Conservation (phyloP, 53 echinoderm and acorn worm genomes). For the Pentamera pediparva region DNA sequence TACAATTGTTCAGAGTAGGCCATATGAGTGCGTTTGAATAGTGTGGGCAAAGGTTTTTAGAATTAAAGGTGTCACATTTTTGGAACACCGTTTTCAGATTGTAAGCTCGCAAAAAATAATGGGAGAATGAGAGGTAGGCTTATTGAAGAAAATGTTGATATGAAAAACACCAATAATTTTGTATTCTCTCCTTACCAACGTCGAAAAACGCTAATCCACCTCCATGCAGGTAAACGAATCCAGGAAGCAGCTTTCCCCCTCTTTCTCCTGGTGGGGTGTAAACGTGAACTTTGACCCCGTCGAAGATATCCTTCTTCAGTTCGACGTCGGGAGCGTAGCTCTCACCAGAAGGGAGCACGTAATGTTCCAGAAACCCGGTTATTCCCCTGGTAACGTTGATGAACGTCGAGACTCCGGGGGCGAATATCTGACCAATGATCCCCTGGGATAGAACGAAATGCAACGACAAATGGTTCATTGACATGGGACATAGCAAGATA, state of each 20-base stretch:
- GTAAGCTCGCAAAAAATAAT: too few relatives aligned
- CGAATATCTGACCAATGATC: too few relatives aligned
- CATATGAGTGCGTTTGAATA: too few relatives aligned
- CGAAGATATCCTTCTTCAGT: neutral
- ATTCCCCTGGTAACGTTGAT: neutral
- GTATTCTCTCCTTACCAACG: neutral
- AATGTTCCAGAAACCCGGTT: neutral
- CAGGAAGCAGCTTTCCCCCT: conserved; percentile 4
- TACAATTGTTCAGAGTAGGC: too few relatives aligned
- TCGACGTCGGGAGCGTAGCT: neutral
- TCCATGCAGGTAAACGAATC: conserved; percentile 39
- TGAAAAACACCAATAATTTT: neutral
- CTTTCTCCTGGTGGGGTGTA: conserved; percentile 6
- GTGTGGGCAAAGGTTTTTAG: too few relatives aligned
- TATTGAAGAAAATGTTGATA: neutral
- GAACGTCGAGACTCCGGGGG: neutral
- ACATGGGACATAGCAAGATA: too few relatives aligned
- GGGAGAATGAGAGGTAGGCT: neutral
- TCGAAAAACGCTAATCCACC: conserved; percentile 28
- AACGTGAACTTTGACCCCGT: conserved; percentile 20
- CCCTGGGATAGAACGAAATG: too few relatives aligned
- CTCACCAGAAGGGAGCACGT: conserved; percentile 3
- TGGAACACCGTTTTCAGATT: too few relatives aligned
- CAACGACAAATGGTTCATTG: too few relatives aligned
- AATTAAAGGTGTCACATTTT: too few relatives aligned